Evolutionary conservation across 2,888 invertebrate species (phyloP).

Genomic region (Cantharis flavilabris): DNA sequence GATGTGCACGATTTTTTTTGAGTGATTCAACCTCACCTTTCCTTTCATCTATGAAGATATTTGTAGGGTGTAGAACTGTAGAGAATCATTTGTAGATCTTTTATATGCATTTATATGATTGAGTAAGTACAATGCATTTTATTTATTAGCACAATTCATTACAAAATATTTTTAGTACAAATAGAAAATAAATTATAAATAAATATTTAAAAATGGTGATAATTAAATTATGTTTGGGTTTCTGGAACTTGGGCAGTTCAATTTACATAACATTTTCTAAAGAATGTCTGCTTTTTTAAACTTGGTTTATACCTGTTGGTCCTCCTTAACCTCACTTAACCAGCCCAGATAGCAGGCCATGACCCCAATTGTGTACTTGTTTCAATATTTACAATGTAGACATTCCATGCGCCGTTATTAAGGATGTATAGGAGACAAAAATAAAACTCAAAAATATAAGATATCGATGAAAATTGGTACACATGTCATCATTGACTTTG

Average conservation of each 20-base stretch:
- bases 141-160: conserved; percentile 25
- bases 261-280: not conserved
- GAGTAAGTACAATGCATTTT: not conserved
- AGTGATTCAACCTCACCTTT: conserved; percentile 45
- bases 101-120: not conserved
- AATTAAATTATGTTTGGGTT: not conserved
- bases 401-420: no score
- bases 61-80: not conserved
- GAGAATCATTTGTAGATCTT: not conserved
- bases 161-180: not conserved
- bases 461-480: no score
- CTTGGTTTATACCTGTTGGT: not conserved
- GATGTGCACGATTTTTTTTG: conserved; percentile 57
- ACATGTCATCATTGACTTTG: no score
- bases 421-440: no score
- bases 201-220: not conserved
- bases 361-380: not conserved
- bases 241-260: not conserved
- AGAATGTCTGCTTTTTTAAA: not conserved
- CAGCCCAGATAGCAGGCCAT: not conserved
- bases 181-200: not conserved
- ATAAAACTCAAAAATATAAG: no score
- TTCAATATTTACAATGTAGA: not conserved
- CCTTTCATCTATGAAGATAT: not conserved
- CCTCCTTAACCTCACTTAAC: not conserved